phyloP scores from a whole-genome alignment of 2,113 vertebrate genomes.

The Stegastes partitus region DNA sequence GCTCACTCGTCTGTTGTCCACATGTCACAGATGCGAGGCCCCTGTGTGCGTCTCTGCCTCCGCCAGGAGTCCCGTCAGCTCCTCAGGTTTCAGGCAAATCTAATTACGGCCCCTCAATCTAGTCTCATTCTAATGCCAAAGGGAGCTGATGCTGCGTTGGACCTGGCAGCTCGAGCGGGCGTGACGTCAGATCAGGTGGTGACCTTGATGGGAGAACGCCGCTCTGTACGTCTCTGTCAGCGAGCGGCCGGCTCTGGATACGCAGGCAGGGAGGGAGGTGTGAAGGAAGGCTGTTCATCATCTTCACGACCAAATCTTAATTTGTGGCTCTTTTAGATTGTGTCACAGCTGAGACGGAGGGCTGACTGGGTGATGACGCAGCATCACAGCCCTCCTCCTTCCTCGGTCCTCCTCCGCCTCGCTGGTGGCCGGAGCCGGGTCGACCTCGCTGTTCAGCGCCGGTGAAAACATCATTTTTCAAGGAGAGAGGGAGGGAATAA shows the following conservation, averaged over 20 bases:
- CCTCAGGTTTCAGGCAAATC: slow-evolving; percentile 48
- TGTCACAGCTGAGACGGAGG: slow-evolving; percentile 26
- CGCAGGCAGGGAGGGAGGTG: not conserved
- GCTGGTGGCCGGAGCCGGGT: slow-evolving; percentile 3
- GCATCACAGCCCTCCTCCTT: slow-evolving; percentile 21
- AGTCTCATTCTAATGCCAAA: slow-evolving; percentile 56
- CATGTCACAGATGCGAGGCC: not conserved
- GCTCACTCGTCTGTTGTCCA: slow-evolving; percentile 7
- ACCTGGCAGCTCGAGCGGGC: slow-evolving; percentile 38
- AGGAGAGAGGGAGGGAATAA: slow-evolving; percentile 21
- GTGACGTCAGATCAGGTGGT: slow-evolving; percentile 74
- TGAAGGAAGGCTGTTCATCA: slow-evolving; percentile 25
- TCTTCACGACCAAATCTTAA: slow-evolving; percentile 25
- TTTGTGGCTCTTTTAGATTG: slow-evolving; percentile 28
- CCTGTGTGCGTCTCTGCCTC: slow-evolving; percentile 21
- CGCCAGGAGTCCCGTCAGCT: slow-evolving; percentile 40
- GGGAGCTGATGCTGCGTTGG: slow-evolving; percentile 45
- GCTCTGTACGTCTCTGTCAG: slow-evolving; percentile 66
- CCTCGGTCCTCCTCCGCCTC: not conserved
- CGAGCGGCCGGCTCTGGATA: slow-evolving; percentile 1
- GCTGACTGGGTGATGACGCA: slow-evolving; percentile 50
- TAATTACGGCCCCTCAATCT: slow-evolving; percentile 67
- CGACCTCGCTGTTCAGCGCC: slow-evolving; percentile 5
- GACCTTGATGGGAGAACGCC: slow-evolving; percentile 72
- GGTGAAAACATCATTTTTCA: slow-evolving; percentile 43